Conservation (phyloP, 1,140 invertebrate species). For the Drosophila asahinai region DNA sequence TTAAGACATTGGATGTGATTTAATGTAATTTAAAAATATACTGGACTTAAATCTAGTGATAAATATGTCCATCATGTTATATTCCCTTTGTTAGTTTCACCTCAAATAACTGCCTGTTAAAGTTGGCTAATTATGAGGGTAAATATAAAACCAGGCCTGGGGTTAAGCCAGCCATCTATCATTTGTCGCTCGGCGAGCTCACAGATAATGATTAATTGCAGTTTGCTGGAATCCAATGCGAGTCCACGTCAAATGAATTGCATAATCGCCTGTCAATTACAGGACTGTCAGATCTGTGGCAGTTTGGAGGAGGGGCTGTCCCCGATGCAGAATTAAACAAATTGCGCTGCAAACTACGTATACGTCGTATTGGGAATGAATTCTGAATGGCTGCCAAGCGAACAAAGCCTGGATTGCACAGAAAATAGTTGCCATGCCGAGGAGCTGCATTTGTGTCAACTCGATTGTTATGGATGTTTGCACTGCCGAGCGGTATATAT, state of each 20-base stretch:
- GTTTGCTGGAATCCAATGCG: slow-evolving; percentile 40
- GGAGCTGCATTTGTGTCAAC: slow-evolving; percentile 73
- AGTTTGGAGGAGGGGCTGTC: neutral
- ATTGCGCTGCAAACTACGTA: slow-evolving; percentile 51
- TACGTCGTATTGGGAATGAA: slow-evolving; percentile 21
- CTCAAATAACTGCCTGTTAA: slow-evolving; percentile 2
- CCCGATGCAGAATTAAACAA: slow-evolving; percentile 52
- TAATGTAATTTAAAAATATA: neutral
- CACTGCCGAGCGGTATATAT: slow-evolving; percentile 62
- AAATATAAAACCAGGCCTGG: slow-evolving; percentile 1
- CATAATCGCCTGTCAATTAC: slow-evolving; percentile 73
- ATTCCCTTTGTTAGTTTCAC: neutral
- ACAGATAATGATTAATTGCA: slow-evolving; percentile 43
- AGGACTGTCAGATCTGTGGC: slow-evolving; percentile 31
- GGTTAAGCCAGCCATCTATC: neutral
- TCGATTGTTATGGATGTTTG: slow-evolving; percentile 74
- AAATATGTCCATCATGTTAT: neutral
- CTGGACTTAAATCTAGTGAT: neutral
- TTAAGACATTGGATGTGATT: no score
- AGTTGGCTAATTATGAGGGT: neutral
- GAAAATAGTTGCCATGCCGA: slow-evolving; percentile 21
- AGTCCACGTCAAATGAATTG: slow-evolving; percentile 52
- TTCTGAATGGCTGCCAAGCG: slow-evolving; percentile 55
- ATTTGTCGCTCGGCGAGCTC: neutral
- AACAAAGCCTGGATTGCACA: slow-evolving; percentile 48